phyloP scores from a whole-genome alignment of 2,113 vertebrate genomes.

The Xiphorhynchus elegans region DNA sequence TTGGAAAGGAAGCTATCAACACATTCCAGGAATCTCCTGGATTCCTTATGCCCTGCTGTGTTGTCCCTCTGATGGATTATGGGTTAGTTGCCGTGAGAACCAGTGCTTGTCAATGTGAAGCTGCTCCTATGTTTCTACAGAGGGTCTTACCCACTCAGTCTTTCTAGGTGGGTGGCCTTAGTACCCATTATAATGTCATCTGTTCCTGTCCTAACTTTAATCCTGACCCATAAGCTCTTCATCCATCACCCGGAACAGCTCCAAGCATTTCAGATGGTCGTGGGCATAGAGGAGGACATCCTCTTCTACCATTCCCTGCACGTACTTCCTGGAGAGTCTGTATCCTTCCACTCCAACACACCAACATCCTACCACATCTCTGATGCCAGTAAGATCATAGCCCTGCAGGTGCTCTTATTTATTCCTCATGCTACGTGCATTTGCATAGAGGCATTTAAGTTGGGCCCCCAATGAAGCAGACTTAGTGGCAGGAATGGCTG shows the following conservation, averaged over 20 bases:
- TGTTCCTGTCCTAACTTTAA: neutral
- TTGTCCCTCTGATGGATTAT: neutral
- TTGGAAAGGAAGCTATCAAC: neutral
- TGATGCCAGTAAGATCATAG: neutral
- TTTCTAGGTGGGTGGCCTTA: neutral
- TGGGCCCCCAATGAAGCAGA: neutral
- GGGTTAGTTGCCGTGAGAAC: neutral
- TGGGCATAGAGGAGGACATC: neutral
- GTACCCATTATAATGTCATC: neutral
- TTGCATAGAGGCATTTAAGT: fast-evolving
- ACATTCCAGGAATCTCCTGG: neutral
- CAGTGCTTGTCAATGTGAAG: neutral
- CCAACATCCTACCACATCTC: neutral
- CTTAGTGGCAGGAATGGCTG: neutral
- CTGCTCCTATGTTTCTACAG: neutral
- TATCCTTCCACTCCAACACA: neutral
- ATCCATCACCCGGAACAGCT: neutral
- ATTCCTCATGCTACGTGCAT: neutral
- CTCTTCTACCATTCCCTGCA: neutral
- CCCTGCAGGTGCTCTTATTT: neutral
- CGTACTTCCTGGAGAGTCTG: neutral
- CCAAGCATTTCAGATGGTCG: neutral
- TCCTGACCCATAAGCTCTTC: neutral
- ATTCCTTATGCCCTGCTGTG: neutral
- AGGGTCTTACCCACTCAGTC: neutral